A percentile compares a stretch with the other conserved stretches of the same genome.
Evolutionary conservation across 2,797 vertebrate genomes (phyloP).

Genomic region (Anas acuta): DNA sequence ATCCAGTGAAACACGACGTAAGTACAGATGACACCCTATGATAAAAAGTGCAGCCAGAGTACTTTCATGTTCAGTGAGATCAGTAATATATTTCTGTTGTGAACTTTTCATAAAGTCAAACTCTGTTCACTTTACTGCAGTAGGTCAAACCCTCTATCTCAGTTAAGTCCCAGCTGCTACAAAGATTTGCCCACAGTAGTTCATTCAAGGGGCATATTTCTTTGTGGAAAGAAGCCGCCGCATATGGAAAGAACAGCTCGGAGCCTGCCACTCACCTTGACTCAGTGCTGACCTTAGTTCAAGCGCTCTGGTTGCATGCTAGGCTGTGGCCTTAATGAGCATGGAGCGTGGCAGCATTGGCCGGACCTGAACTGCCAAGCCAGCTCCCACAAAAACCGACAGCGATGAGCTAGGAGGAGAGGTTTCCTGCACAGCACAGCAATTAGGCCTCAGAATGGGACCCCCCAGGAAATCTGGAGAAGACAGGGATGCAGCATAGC

Average conservation of each 20-base stretch:
- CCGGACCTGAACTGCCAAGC: neutral
- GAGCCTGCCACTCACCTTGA: neutral
- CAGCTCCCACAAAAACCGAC: neutral
- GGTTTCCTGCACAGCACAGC: neutral
- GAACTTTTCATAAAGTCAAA: constrained; percentile 39
- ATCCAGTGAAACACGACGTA: neutral
- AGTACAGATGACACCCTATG: neutral
- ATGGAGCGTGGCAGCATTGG: fast-evolving
- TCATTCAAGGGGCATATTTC: constrained; percentile 1
- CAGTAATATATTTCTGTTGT: constrained; percentile 8
- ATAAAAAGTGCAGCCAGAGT: constrained; percentile 11
- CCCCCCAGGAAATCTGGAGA: neutral
- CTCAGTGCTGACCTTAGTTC: neutral
- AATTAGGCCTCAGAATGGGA: neutral
- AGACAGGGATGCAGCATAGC: neutral
- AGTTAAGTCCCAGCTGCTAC: constrained; percentile 1
- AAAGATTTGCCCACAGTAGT: constrained; percentile 4
- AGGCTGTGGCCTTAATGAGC: constrained; percentile 25
- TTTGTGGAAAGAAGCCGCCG: neutral
- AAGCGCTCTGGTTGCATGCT: neutral
- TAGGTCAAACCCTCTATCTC: constrained; percentile 22
- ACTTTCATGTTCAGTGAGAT: constrained; percentile 21
- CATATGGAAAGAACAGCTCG: neutral
- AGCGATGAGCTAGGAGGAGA: neutral
- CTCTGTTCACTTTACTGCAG: constrained; percentile 24